Evolutionary conservation across 2,888 invertebrate species (phyloP).

Genomic region (Heliconius cydno): DNA sequence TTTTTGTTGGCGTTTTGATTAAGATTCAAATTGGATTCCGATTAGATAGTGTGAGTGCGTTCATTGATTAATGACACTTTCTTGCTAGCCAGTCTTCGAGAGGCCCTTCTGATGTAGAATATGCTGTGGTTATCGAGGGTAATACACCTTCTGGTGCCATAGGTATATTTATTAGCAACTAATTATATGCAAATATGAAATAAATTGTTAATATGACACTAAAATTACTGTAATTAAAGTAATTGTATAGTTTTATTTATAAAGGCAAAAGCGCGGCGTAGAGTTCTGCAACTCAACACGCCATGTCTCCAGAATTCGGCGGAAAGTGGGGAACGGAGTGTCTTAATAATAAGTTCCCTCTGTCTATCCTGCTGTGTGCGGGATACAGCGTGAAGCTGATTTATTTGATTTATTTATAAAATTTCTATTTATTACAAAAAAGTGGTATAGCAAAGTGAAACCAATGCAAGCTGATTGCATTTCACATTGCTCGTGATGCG

Average conservation of each 20-base stretch:
- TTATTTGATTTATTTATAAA: not conserved
- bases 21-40: conserved; percentile 56
- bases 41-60: conserved; percentile 45
- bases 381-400: too few species aligned
- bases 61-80: conserved; percentile 68
- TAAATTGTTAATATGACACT: not conserved
- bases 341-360: too few species aligned
- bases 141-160: conserved; percentile 12
- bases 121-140: not conserved
- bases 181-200: conserved; percentile 3
- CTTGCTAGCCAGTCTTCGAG: conserved; percentile 46
- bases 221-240: not conserved
- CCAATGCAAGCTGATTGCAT: conserved; percentile 37
- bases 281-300: too few species aligned
- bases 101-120: conserved; percentile 41
- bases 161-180: not conserved
- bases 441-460: conserved; percentile 26
- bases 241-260: not conserved
- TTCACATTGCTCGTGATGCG: conserved; percentile 33
- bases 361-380: too few species aligned
- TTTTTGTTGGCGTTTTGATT: conserved; percentile 63
- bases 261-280: too few species aligned
- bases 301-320: too few species aligned
- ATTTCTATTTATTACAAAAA: conserved; percentile 20
- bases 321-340: too few species aligned